Evolutionary conservation across 1,140 invertebrate species (phyloP), one percentile per base, ranked within the genome.

Genomic region (Bilobella aurantiaca): DNA sequence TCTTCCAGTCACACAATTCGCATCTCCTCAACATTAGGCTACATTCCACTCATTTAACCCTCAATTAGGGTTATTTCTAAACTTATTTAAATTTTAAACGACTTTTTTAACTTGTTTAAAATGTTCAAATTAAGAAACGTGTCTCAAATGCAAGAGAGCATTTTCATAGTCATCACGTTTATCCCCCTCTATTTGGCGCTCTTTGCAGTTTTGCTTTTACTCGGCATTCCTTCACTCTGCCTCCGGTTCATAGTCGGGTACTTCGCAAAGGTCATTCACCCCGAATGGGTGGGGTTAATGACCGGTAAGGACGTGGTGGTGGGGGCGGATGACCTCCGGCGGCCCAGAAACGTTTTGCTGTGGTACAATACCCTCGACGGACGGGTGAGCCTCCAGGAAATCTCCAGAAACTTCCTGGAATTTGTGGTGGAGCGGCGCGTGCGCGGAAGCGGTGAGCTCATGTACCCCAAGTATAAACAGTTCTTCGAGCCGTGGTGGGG

Each of bases 381-480:
- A 18, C 8, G 8, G 5, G 12, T 29, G 8, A 5, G 16, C 27
- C 58, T 59, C 16, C 23, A 59, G 3, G 58, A 59, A 21, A 16
- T 30, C 23, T 8, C 5, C 5, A 8, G 8, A 32, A 59, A 59
- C 12, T 25, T 30, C 16, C 3, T 28, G 8, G 28, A 29, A 27
- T 21, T 14, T 27, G 31, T 59, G 3, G 28, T 59, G 8, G 3
- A 59, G 28, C 16, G 12, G 5, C 16, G 31, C 8, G 23, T 28
- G 25, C 16, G 3, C 12, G 31, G 3, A 3, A 59, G 23, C 3
- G 65, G 60, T 3, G 1, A 47, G 28, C 32, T 34, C 14, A 27
- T 63, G 18, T 66, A 46, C 23, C 59, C 25, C n/a, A 27, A 63
- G 30, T 42, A 53, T 16, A 46, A 32, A 58, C 60, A 63, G 47